A percentile compares a stretch with the other conserved stretches of the same genome.
Evolutionary conservation across 1,140 invertebrate genomes (phyloP).

Genomic region (Hydropsyche tenuis): DNA sequence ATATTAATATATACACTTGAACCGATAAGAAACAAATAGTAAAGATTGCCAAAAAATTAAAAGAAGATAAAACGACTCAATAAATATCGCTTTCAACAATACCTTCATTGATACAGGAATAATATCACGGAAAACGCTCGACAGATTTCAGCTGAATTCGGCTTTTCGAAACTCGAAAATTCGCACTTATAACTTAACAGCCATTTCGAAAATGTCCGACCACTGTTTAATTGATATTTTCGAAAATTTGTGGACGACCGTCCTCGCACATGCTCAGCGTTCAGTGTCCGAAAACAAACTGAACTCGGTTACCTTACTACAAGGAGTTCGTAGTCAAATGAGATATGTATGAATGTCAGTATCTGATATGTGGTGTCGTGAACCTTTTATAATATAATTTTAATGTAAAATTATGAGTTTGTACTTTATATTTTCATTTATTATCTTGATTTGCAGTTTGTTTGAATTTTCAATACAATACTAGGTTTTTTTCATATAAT

Average conservation of each 20-base stretch:
- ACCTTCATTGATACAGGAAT: too few relatives aligned
- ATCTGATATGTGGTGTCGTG: background rate
- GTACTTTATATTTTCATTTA: too few relatives aligned
- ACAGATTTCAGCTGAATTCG: background rate
- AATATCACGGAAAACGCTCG: background rate
- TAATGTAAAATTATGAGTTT: too few relatives aligned
- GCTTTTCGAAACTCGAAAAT: background rate
- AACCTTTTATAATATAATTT: background rate
- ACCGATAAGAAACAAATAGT: too few relatives aligned
- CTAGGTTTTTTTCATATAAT: too few relatives aligned
- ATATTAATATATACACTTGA: too few relatives aligned
- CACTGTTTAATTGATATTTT: too few relatives aligned
- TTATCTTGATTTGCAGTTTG: too few relatives aligned
- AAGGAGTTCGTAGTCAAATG: conserved; percentile 27
- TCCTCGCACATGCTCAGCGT: background rate
- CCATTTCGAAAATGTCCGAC: background rate
- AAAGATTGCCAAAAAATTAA: too few relatives aligned
- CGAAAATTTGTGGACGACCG: too few relatives aligned
- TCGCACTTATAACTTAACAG: background rate
- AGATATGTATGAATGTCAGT: background rate
- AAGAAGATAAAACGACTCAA: too few relatives aligned
- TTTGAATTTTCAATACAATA: too few relatives aligned
- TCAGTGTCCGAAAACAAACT: conserved; percentile 27
- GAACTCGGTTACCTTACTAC: conserved; percentile 31
- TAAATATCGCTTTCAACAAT: background rate